Conservation (phyloP, 2,797 vertebrate genomes). For the Malacoraja senta region DNA sequence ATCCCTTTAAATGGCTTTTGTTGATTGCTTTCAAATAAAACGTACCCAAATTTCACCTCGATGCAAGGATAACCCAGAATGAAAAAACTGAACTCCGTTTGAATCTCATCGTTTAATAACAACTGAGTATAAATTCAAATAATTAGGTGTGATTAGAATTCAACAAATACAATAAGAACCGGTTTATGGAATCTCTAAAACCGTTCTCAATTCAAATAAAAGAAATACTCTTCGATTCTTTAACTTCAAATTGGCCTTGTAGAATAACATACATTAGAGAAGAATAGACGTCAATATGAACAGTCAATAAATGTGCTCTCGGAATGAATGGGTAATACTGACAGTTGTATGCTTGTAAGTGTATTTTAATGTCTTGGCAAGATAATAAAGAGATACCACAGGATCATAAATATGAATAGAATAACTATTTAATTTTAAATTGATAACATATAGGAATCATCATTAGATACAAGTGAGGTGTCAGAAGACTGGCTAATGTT, state of each 20-base stretch:
- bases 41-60: neutral
- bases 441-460: no score
- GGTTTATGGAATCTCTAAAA: neutral
- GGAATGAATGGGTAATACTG: neutral
- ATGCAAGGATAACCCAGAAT: neutral
- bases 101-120: neutral
- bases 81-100: neutral
- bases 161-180: neutral
- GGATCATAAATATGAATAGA: neutral
- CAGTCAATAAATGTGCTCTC: neutral
- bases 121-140: neutral
- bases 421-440: neutral
- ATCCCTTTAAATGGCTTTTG: neutral
- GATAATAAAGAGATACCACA: neutral
- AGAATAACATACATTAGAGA: neutral
- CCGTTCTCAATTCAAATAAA: neutral
- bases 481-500: no score
- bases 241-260: neutral
- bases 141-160: neutral
- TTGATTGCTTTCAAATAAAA: neutral
- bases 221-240: neutral
- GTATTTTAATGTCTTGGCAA: neutral
- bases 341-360: neutral
- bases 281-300: neutral
- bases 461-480: no score